A percentile compares a stretch with the other conserved stretches of the same genome.
phyloP scores from a whole-genome alignment of 2,113 vertebrate species.

The Notothenia rossii region DNA sequence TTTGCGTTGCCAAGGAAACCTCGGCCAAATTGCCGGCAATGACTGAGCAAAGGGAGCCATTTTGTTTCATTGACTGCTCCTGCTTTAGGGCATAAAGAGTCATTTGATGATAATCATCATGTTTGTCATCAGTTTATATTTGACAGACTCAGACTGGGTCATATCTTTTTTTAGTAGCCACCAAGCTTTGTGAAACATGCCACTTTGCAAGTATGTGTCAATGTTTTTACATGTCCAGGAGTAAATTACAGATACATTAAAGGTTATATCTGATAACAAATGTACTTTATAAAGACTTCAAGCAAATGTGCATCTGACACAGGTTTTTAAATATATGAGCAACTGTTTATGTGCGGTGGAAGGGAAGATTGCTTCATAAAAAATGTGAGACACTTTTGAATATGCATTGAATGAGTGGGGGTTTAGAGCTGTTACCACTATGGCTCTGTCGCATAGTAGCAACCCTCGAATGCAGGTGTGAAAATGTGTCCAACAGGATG shows the following conservation, averaged over 20 bases:
- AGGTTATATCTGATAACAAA: neutral
- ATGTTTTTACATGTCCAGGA: neutral
- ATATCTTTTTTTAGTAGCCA: neutral
- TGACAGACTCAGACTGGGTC: constrained; percentile 13
- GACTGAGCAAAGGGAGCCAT: constrained; percentile 81
- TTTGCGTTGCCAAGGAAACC: constrained; percentile 85
- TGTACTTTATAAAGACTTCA: neutral
- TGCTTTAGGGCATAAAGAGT: constrained; percentile 42
- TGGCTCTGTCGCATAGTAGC: constrained; percentile 29
- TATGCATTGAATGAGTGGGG: constrained; percentile 16
- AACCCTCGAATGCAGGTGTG: constrained; percentile 37
- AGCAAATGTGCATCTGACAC: constrained; percentile 1
- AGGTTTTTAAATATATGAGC: neutral
- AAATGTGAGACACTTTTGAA: constrained; percentile 23
- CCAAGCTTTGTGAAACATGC: neutral
- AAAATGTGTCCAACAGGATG: constrained; percentile 26
- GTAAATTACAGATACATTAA: neutral
- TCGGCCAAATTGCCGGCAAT: constrained; percentile 75
- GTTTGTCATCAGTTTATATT: constrained; percentile 24
- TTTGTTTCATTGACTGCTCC: constrained; percentile 78
- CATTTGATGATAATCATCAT: constrained; percentile 19
- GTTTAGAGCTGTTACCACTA: constrained; percentile 15
- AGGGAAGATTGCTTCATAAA: neutral
- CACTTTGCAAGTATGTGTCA: neutral
- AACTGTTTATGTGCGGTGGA: neutral